Evolutionary conservation across 2,113 vertebrate genomes (phyloP).

Genomic region (Eulemur macaco): DNA sequence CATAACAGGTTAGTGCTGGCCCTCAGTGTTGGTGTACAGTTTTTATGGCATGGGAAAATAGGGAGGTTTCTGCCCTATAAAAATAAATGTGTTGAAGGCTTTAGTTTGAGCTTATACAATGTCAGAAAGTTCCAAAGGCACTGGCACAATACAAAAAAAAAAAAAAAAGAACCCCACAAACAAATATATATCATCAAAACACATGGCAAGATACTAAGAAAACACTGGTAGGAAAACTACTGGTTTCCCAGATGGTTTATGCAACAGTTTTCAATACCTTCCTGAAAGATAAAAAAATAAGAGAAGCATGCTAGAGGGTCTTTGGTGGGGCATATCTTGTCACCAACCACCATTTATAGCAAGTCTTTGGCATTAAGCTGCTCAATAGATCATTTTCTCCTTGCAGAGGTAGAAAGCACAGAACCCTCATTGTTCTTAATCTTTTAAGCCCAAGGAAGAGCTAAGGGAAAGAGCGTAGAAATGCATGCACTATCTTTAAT

Average conservation of each 20-base stretch:
- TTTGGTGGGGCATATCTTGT: background rate
- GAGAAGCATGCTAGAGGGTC: slow-evolving; percentile 21
- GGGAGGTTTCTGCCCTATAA: slow-evolving; percentile 90
- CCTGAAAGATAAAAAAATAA: slow-evolving; percentile 79
- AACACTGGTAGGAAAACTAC: slow-evolving; percentile 64
- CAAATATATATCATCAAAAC: slow-evolving; percentile 73
- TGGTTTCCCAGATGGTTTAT: slow-evolving; percentile 81
- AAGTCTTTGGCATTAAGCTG: slow-evolving; percentile 60
- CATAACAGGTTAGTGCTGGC: slow-evolving; percentile 91
- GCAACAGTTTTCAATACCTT: slow-evolving; percentile 84
- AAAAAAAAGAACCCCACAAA: slow-evolving; percentile 72
- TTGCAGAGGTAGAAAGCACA: slow-evolving; percentile 64
- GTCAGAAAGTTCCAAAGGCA: slow-evolving; percentile 80
- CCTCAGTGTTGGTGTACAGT: slow-evolving; percentile 90
- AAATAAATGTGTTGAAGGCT: slow-evolving; percentile 90
- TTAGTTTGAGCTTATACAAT: slow-evolving; percentile 84
- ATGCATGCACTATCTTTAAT: slow-evolving; percentile 46
- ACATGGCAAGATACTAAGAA: slow-evolving; percentile 72
- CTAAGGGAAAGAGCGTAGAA: background rate
- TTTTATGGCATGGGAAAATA: slow-evolving; percentile 91
- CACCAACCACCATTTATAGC: slow-evolving; percentile 35
- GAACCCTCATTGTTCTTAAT: background rate
- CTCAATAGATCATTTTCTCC: slow-evolving; percentile 37
- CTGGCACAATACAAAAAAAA: slow-evolving; percentile 74
- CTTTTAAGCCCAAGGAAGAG: background rate